Conservation (phyloP, 1,140 invertebrate species). For the Megalonaias nervosa region DNA sequence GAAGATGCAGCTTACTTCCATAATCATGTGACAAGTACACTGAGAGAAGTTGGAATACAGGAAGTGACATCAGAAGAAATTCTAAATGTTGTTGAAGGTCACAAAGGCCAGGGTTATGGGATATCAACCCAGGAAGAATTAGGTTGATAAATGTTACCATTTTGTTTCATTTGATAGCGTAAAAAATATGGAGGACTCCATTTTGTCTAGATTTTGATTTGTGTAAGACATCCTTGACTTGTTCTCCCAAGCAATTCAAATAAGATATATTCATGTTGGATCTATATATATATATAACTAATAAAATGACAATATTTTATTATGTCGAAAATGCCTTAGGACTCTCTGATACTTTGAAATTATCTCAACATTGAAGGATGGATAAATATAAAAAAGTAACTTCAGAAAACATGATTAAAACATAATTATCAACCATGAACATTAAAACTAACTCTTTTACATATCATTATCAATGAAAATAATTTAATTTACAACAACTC, state of each 20-base stretch:
- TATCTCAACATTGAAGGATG: too few relatives aligned
- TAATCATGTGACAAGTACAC: conserved; percentile 52
- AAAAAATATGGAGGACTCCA: not conserved
- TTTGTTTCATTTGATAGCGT: not conserved
- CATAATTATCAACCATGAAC: too few relatives aligned
- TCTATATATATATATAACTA: not conserved
- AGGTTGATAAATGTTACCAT: conserved; percentile 34
- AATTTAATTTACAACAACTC: too few relatives aligned
- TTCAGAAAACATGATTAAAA: too few relatives aligned
- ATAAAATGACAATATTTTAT: not conserved
- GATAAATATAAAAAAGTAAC: too few relatives aligned
- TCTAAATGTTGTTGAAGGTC: conserved; percentile 60
- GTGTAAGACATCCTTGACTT: not conserved
- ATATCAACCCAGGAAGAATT: conserved; percentile 61
- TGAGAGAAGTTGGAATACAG: conserved; percentile 46
- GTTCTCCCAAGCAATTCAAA: not conserved
- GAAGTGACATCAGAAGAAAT: conserved; percentile 47
- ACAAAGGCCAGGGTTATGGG: conserved; percentile 63
- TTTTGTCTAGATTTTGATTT: not conserved
- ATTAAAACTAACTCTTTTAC: too few relatives aligned
- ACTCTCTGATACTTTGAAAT: too few relatives aligned
- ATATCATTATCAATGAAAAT: too few relatives aligned
- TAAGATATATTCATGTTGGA: not conserved
- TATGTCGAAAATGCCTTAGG: not conserved
- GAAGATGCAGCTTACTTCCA: conserved; percentile 56